Conservation (phyloP, 92 coral and sea anemone genomes). For the Montipora capitata region DNA sequence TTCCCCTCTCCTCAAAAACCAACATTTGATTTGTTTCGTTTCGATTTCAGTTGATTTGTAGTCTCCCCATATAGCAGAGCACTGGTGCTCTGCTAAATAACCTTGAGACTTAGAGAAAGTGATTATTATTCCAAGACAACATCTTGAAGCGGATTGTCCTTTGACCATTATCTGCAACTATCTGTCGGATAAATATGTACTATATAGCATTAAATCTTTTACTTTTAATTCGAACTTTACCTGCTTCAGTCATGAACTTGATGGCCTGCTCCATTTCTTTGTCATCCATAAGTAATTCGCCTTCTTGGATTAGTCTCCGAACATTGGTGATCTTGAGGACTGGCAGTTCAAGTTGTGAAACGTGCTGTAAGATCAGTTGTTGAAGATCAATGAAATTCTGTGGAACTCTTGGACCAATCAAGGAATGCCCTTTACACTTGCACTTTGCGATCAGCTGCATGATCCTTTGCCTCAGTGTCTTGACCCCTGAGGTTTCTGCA, state of each 20-base stretch:
- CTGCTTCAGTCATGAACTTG: constrained; percentile 92
- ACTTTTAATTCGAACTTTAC: constrained; percentile 15
- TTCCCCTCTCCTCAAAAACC: no score
- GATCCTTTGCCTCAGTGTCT: constrained; percentile 78
- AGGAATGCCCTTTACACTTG: constrained; percentile 85
- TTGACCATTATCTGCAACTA: no score
- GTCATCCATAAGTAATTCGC: constrained; percentile 75
- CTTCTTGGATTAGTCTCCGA: constrained; percentile 82
- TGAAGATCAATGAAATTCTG: constrained; percentile 85
- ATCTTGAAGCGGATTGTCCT: no score
- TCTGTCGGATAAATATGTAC: no score
- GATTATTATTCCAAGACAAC: no score
- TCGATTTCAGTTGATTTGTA: no score
- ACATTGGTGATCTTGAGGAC: constrained; percentile 66
- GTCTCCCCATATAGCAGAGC: no score
- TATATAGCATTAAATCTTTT: no score
- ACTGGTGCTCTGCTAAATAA: no score
- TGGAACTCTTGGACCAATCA: constrained; percentile 88
- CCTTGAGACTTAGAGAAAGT: no score
- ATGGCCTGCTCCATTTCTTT: constrained; percentile 92
- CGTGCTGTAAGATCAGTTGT: constrained; percentile 65
- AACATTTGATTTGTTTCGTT: no score
- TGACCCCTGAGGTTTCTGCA: constrained; percentile 81
- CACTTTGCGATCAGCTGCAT: constrained; percentile 84
- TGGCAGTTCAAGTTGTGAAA: constrained; percentile 41